These are phyloP conservation scores for Engystomops pustulosus DNA, from an alignment of 2,113 vertebrate species.

Conservation along the genomic window DNA sequence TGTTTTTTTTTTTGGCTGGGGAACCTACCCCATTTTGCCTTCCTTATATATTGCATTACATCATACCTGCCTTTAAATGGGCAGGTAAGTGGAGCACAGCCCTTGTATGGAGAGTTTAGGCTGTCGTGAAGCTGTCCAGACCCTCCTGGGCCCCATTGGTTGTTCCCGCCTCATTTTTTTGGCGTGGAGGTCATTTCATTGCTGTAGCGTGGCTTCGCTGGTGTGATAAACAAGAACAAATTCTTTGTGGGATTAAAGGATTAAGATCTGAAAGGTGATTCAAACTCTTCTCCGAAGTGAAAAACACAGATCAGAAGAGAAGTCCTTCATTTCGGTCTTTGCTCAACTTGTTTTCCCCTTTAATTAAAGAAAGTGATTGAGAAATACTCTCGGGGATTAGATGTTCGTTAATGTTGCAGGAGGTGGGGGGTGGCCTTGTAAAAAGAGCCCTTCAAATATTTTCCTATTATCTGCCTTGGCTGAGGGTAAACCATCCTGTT, in stretches of 20 bases:
- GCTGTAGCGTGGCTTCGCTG: constrained; percentile 68
- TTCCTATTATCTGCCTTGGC: not conserved
- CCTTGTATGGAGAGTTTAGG: constrained; percentile 1
- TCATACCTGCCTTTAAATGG: not conserved
- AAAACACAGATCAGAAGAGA: constrained; percentile 71
- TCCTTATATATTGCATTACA: no score
- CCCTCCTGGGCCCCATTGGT: constrained; percentile 4
- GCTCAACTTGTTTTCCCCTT: constrained; percentile 75
- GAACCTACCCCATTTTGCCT: not conserved
- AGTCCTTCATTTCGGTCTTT: constrained; percentile 70
- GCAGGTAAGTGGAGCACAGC: not conserved
- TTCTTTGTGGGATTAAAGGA: constrained; percentile 88
- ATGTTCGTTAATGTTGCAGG: constrained; percentile 69
- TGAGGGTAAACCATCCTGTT: not conserved
- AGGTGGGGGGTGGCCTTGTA: constrained; percentile 56
- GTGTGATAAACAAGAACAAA: constrained; percentile 78
- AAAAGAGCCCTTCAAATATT: not conserved
- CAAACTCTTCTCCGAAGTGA: constrained; percentile 81
- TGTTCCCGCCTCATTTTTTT: not conserved
- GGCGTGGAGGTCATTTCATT: constrained; percentile 62
- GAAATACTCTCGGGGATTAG: constrained; percentile 88
- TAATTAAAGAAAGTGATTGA: constrained; percentile 89
- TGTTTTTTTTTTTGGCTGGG: not conserved
- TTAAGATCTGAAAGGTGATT: constrained; percentile 85
- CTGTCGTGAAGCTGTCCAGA: not conserved